A percentile compares a stretch with the other conserved stretches of the same genome.
phyloP scores from a whole-genome alignment of 2,797 vertebrate genomes.

The Uromys caudimaculatus region DNA sequence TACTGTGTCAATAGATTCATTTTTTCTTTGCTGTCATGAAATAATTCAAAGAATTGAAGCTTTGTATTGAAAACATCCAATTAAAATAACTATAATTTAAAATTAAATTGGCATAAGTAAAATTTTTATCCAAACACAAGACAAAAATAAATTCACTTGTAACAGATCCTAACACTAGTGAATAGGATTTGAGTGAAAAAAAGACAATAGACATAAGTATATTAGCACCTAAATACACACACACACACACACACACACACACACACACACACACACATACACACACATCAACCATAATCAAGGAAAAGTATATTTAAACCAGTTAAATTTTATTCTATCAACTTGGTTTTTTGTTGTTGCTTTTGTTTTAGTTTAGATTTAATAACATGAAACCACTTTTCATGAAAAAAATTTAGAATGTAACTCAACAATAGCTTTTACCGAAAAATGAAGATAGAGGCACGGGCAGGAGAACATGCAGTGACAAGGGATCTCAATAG shows the following conservation, averaged over 20 bases:
- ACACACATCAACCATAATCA: neutral
- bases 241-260: neutral
- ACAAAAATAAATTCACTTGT: neutral
- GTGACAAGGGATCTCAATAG: neutral
- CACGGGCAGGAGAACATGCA: no score
- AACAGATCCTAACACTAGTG: neutral
- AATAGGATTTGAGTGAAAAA: neutral
- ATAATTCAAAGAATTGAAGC: neutral
- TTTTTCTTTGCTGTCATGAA: neutral
- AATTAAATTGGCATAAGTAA: neutral
- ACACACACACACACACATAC: neutral
- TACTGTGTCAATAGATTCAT: neutral
- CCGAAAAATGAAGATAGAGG: neutral
- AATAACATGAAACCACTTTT: neutral
- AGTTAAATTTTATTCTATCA: neutral
- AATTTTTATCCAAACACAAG: neutral
- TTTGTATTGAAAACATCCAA: conserved; percentile 18
- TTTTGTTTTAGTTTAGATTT: neutral
- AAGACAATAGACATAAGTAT: neutral
- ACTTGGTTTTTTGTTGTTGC: neutral
- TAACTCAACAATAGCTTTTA: neutral
- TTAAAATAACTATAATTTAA: neutral
- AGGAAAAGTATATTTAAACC: neutral
- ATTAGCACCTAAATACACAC: no score
- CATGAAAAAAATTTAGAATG: neutral